Percentiles rank a stretch among this genome's conserved stretches.
These are phyloP conservation scores for Plutella xylostella DNA, from an alignment of 2,888 invertebrate species.

Conservation along the genomic window DNA sequence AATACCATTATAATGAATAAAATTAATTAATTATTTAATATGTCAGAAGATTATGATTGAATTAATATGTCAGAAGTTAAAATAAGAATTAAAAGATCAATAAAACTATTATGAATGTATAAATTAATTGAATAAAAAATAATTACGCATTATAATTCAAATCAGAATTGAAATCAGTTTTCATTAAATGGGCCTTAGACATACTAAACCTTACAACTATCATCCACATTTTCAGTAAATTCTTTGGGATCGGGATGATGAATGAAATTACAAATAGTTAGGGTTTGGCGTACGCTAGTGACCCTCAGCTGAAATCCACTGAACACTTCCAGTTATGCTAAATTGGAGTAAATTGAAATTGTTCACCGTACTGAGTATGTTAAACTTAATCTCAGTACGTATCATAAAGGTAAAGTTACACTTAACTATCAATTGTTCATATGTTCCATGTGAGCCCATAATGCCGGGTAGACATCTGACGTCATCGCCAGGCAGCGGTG, in stretches of 20 bases:
- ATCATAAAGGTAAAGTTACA: neutral
- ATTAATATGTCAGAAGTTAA: neutral
- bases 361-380: neutral
- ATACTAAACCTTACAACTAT: conserved; percentile 37
- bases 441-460: neutral
- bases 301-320: conserved; percentile 25
- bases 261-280: conserved; percentile 21
- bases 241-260: conserved; percentile 64
- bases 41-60: neutral
- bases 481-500: neutral
- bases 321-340: conserved; percentile 20
- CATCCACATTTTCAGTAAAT: conserved; percentile 40
- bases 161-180: neutral
- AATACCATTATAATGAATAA: no score
- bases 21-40: no score
- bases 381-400: neutral
- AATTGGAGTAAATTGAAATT: neutral
- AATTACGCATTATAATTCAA: neutral
- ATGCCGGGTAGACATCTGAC: neutral
- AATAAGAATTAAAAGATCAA: no score
- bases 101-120: neutral
- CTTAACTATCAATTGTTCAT: neutral
- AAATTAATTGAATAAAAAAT: neutral
- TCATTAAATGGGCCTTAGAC: no score
- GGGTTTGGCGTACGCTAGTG: no score